These are phyloP conservation scores for Prionailurus viverrinus DNA, from an alignment of 2,113 vertebrate species.

Conservation along the genomic window DNA sequence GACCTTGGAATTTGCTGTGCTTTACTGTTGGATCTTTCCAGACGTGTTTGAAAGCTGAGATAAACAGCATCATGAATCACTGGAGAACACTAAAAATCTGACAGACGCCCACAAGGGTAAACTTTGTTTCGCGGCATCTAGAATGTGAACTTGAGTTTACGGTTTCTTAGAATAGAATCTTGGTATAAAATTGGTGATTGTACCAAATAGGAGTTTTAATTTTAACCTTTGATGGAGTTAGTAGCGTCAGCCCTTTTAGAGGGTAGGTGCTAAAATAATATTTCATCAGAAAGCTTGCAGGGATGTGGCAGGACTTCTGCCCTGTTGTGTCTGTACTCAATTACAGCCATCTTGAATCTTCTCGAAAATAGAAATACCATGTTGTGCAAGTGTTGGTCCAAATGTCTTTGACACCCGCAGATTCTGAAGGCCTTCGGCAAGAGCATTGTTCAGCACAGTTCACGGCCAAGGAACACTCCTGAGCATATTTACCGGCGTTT, in stretches of 20 bases:
- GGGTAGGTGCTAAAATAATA: neutral
- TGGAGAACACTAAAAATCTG: neutral
- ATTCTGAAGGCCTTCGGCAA: neutral
- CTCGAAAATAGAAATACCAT: neutral
- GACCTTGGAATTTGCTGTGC: neutral
- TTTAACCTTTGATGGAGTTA: constrained; percentile 15
- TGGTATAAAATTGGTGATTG: neutral
- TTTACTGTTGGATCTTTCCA: neutral
- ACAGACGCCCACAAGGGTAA: neutral
- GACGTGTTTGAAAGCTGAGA: neutral
- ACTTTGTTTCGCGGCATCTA: neutral
- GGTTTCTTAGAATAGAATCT: constrained; percentile 40
- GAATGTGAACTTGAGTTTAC: constrained; percentile 23
- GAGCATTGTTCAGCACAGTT: neutral
- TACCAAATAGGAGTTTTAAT: constrained; percentile 36
- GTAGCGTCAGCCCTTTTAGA: neutral
- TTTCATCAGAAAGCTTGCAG: constrained; percentile 32
- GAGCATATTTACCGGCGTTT: neutral
- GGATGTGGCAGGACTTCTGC: neutral
- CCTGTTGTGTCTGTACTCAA: neutral
- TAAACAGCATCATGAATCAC: neutral
- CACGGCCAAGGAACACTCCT: neutral
- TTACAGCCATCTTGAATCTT: neutral
- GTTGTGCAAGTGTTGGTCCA: neutral
- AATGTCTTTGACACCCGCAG: neutral